Percentiles rank a stretch among this genome's conserved stretches.
phyloP scores from a whole-genome alignment of 2,888 invertebrate species.

The Diaperis boleti region DNA sequence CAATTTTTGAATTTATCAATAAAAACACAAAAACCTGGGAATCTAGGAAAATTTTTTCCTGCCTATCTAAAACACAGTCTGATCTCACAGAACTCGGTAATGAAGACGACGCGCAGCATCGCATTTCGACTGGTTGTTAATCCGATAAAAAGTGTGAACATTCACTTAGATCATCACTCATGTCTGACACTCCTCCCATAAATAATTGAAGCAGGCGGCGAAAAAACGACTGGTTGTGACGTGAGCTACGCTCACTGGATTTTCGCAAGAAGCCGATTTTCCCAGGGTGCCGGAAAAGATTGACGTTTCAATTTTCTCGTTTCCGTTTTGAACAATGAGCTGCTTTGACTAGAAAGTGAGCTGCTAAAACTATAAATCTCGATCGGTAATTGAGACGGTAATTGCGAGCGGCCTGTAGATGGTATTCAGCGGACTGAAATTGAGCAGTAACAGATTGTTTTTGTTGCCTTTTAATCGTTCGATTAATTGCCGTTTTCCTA shows the following conservation, averaged over 20 bases:
- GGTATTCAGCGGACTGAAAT: too few species aligned
- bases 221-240: slow-evolving; percentile 18
- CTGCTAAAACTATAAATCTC: background rate
- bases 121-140: slow-evolving; percentile 32
- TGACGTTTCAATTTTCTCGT: background rate
- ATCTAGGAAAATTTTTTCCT: too few species aligned
- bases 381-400: too few species aligned
- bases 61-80: too few species aligned
- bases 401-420: too few species aligned
- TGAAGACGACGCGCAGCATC: too few species aligned
- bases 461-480: too few species aligned
- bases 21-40: too few species aligned
- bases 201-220: slow-evolving; percentile 14
- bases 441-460: too few species aligned
- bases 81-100: too few species aligned
- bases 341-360: background rate
- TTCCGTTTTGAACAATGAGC: background rate
- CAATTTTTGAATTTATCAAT: too few species aligned
- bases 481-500: too few species aligned
- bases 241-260: slow-evolving; percentile 11
- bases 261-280: slow-evolving; percentile 5
- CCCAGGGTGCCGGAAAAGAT: background rate
- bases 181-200: slow-evolving; percentile 26
- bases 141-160: slow-evolving; percentile 36
- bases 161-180: slow-evolving; percentile 32